Evolutionary conservation across 2,888 invertebrate species (phyloP).

Genomic region (Noctua pronuba): DNA sequence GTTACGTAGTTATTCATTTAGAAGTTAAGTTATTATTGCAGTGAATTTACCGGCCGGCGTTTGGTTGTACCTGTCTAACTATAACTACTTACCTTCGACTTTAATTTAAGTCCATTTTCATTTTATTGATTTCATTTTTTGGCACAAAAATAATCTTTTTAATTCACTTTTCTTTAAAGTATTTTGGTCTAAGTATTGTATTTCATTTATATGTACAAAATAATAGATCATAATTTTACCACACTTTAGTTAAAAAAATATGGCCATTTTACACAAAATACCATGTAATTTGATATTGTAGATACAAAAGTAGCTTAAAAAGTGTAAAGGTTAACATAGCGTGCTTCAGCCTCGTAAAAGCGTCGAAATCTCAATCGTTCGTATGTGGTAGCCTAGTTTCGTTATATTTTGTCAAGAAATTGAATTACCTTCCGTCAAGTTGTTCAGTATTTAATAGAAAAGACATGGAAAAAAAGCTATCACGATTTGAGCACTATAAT

Average conservation of each 20-base stretch:
- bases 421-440: constrained; percentile 1
- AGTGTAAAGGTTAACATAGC: constrained; percentile 38
- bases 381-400: constrained; percentile 12
- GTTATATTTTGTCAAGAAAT: constrained; percentile 9
- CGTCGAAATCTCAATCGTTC: constrained; percentile 16
- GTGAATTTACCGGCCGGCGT: constrained; percentile 27
- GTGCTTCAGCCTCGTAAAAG: constrained; percentile 31
- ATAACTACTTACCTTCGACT: background rate
- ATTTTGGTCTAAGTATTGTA: too few species aligned
- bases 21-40: constrained; percentile 1
- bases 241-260: background rate
- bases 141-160: background rate
- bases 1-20: background rate
- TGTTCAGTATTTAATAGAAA: background rate
- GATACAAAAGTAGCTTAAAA: background rate
- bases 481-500: background rate
- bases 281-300: background rate
- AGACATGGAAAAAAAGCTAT: background rate
- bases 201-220: background rate
- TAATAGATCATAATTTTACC: background rate
- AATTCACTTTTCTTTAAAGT: background rate
- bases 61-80: background rate
- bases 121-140: background rate
- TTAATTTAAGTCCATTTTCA: background rate
- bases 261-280: background rate